phyloP scores from a whole-genome alignment of 2,888 invertebrate genomes.

The Andrena haemorrhoa region DNA sequence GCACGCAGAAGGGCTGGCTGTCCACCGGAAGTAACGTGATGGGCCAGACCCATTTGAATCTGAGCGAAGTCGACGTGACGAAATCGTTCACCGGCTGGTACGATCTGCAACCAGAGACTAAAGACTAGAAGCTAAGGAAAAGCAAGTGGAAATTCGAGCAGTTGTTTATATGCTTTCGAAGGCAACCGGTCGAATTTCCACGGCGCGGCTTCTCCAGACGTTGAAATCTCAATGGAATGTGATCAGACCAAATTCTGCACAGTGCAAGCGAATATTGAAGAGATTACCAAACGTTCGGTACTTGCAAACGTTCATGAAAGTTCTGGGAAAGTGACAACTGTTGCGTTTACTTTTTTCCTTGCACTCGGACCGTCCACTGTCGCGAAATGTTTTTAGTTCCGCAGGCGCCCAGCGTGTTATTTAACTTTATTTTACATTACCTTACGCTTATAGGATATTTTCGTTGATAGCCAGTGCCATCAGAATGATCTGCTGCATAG shows the following conservation, averaged over 20 bases:
- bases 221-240: slow-evolving; percentile 32
- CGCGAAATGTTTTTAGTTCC: slow-evolving; percentile 29
- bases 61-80: slow-evolving; percentile 89
- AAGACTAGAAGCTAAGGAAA: slow-evolving; percentile 77
- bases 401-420: neutral
- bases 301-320: slow-evolving; percentile 23
- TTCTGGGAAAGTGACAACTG: slow-evolving; percentile 35
- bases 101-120: slow-evolving; percentile 88
- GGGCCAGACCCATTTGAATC: slow-evolving; percentile 91
- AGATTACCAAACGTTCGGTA: slow-evolving; percentile 8
- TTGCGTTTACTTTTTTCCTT: slow-evolving; percentile 42
- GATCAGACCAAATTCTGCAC: slow-evolving; percentile 20
- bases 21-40: slow-evolving; percentile 93
- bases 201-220: slow-evolving; percentile 36
- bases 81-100: slow-evolving; percentile 91
- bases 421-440: slow-evolving; percentile 5
- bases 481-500: neutral
- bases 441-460: slow-evolving; percentile 14
- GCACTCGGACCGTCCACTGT: slow-evolving; percentile 67
- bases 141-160: slow-evolving; percentile 65
- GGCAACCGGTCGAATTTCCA: slow-evolving; percentile 48
- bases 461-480: slow-evolving; percentile 9
- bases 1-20: slow-evolving; percentile 94
- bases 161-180: slow-evolving; percentile 62
- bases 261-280: neutral